phyloP scores from a whole-genome alignment of 2,888 invertebrate genomes.

The Xestoiulus laeticollis region DNA sequence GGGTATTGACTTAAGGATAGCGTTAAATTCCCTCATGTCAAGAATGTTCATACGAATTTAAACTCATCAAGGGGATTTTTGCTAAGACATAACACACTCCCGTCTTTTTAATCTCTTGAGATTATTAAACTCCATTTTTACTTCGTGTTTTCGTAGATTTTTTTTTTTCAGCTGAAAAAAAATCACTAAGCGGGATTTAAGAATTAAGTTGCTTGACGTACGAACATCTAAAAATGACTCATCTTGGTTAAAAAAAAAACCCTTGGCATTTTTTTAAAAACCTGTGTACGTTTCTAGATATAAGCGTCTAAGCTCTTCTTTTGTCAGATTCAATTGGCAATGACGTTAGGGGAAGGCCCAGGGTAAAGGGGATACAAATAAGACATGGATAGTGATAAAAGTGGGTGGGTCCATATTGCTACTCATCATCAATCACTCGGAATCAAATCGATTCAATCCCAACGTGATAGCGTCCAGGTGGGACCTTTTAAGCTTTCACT shows the following conservation, averaged over 20 bases:
- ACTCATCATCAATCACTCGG: conserved; percentile 20
- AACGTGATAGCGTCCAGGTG: conserved; percentile 10
- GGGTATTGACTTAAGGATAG: neutral
- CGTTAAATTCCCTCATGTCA: too few species aligned
- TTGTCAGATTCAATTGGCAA: neutral
- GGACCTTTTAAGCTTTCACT: conserved; percentile 3
- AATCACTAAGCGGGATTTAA: neutral
- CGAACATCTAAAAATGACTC: neutral
- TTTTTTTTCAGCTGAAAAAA: neutral
- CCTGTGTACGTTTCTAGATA: neutral
- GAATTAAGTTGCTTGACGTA: neutral
- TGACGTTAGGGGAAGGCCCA: neutral
- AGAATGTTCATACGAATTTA: too few species aligned
- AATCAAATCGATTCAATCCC: conserved; percentile 26
- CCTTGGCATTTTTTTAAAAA: neutral
- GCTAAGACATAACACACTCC: neutral
- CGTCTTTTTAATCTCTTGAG: neutral
- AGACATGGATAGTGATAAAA: neutral
- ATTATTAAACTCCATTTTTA: neutral
- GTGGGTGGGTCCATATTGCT: neutral
- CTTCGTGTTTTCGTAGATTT: neutral
- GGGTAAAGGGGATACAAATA: neutral
- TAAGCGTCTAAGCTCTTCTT: conserved; percentile 12
- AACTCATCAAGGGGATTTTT: neutral
- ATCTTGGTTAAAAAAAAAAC: neutral